Conservation (phyloP, 2,113 vertebrate genomes). For the Plectropomus leopardus region DNA sequence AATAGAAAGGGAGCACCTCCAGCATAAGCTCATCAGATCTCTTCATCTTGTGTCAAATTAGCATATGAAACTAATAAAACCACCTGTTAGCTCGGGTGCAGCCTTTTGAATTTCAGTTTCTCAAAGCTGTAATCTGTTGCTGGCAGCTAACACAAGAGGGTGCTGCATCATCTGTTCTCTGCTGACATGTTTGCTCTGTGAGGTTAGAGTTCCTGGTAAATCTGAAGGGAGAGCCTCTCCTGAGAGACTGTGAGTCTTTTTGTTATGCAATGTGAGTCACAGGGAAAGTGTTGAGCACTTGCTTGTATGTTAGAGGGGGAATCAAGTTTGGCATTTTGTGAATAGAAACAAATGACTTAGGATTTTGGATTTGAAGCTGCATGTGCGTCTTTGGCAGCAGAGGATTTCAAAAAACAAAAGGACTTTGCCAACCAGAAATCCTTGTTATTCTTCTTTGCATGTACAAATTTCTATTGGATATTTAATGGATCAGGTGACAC, state of each 20-base stretch:
- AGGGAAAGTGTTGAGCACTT: background rate
- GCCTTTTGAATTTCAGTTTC: slow-evolving; percentile 4
- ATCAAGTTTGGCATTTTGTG: background rate
- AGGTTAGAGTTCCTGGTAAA: slow-evolving; percentile 17
- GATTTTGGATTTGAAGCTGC: slow-evolving; percentile 1
- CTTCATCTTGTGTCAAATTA: background rate
- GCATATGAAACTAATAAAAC: background rate
- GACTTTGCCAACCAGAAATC: background rate
- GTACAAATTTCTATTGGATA: no score
- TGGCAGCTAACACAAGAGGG: slow-evolving; percentile 57
- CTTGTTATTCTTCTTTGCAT: background rate
- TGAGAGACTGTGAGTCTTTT: background rate
- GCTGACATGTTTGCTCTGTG: background rate
- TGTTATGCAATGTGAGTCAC: slow-evolving; percentile 7
- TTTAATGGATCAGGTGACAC: background rate
- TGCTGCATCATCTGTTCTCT: slow-evolving; percentile 44
- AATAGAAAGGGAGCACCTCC: background rate
- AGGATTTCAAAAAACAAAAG: background rate
- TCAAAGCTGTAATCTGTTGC: background rate
- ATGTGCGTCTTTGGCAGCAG: background rate
- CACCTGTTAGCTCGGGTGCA: rapidly evolving
- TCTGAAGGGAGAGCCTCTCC: slow-evolving; percentile 14
- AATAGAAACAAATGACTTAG: background rate
- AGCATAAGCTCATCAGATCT: background rate
- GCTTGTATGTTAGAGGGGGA: background rate